These are phyloP conservation scores for Dryobates pubescens DNA, from an alignment of 2,797 vertebrate species.

Conservation along the genomic window DNA sequence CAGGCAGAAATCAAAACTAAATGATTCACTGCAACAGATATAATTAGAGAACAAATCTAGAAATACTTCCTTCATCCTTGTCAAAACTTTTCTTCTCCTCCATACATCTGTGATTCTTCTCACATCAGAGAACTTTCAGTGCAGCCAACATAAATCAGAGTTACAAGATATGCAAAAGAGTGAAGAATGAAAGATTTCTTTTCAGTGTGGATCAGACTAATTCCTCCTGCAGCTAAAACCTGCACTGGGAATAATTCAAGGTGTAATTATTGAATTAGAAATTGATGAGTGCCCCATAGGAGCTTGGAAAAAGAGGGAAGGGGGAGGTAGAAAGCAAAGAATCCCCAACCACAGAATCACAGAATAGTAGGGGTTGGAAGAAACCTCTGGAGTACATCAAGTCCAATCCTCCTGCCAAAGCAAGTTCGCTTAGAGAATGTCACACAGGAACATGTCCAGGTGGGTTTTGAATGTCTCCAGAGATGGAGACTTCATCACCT, in stretches of 20 bases:
- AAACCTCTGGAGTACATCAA: too few relatives aligned
- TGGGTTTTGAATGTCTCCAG: background rate
- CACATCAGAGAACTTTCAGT: background rate
- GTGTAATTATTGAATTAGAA: background rate
- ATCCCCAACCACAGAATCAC: background rate
- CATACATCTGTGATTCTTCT: background rate
- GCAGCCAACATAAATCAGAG: background rate
- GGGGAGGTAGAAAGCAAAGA: background rate
- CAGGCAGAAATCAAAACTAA: conserved; percentile 39
- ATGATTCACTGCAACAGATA: conserved; percentile 19
- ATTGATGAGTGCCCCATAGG: background rate
- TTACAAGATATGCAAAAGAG: background rate
- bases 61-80: background rate
- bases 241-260: conserved; percentile 5
- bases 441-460: too few relatives aligned
- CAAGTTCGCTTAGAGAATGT: too few relatives aligned
- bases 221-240: conserved; percentile 1
- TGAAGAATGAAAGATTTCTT: background rate
- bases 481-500: background rate
- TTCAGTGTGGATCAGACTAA: background rate
- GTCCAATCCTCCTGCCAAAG: too few relatives aligned
- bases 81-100: background rate
- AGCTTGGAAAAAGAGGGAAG: background rate
- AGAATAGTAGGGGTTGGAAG: too few relatives aligned
- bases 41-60: conserved; percentile 19